Conservation (phyloP, 1,140 invertebrate genomes). For the Listronotus oregonensis region DNA sequence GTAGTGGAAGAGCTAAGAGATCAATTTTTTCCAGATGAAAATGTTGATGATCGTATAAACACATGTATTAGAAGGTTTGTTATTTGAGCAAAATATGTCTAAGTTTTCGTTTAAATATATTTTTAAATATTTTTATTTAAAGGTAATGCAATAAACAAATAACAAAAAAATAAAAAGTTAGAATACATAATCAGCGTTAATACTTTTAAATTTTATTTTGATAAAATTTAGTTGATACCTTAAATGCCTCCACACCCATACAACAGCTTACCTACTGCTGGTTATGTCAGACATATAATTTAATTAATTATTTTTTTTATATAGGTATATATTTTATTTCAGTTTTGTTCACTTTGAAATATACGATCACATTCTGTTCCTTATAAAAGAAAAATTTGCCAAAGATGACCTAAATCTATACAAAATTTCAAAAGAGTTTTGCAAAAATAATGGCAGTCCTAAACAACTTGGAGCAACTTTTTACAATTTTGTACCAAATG, state of each 20-base stretch:
- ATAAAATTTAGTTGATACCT: too few relatives aligned
- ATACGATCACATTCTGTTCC: conserved; percentile 35
- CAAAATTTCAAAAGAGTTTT: conserved; percentile 38
- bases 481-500: conserved; percentile 41
- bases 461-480: conserved; percentile 41
- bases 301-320: too few relatives aligned
- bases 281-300: too few relatives aligned
- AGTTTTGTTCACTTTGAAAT: conserved; percentile 41
- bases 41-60: not conserved
- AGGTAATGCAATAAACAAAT: too few relatives aligned
- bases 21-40: not conserved
- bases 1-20: conserved; percentile 10
- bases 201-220: too few relatives aligned
- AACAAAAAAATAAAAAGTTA: too few relatives aligned
- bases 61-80: not conserved
- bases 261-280: too few relatives aligned
- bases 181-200: too few relatives aligned
- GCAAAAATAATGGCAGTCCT: conserved; percentile 34
- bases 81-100: too few relatives aligned
- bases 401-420: conserved; percentile 41
- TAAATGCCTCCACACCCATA: too few relatives aligned
- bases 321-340: conserved; percentile 13
- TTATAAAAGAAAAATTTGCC: conserved; percentile 26
- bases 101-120: too few relatives aligned
- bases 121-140: too few relatives aligned